phyloP scores from a whole-genome alignment of 92 coral and sea anemone species.

The Epizoanthus fatuus region DNA sequence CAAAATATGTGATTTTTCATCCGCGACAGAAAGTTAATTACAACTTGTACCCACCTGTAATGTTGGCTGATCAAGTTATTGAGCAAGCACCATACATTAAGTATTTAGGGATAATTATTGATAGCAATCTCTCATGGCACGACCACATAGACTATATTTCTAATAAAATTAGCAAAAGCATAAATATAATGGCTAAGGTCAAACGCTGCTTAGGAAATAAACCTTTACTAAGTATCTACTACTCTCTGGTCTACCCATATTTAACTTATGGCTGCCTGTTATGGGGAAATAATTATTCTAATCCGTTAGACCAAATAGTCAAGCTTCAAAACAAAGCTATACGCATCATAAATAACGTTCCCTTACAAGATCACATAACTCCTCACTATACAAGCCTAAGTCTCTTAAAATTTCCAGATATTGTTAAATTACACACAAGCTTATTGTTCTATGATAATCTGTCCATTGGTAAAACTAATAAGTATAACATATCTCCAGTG shows the following conservation, averaged over 20 bases:
- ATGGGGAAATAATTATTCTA: conserved; percentile 31
- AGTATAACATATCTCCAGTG: conserved; percentile 6
- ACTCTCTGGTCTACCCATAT: conserved; percentile 12
- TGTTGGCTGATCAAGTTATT: conserved; percentile 18
- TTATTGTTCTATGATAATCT: conserved; percentile 26
- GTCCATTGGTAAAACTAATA: conserved; percentile 9
- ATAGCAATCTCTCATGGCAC: conserved; percentile 3
- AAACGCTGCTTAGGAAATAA: conserved; percentile 6
- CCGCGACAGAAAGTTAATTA: conserved; percentile 13
- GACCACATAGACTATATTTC: conserved; percentile 37
- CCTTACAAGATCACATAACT: conserved; percentile 20
- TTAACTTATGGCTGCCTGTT: neutral
- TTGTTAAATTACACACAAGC: conserved; percentile 24
- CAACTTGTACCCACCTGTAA: conserved; percentile 13
- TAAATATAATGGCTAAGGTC: conserved; percentile 25
- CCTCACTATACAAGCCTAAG: conserved; percentile 27
- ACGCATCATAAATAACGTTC: conserved; percentile 40
- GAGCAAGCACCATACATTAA: neutral
- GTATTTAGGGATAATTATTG: conserved; percentile 16
- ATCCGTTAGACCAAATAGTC: conserved; percentile 16
- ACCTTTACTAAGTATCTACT: conserved; percentile 3
- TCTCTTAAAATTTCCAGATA: conserved; percentile 15
- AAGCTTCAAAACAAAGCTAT: conserved; percentile 42
- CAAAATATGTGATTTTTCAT: conserved; percentile 6
- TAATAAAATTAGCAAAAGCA: conserved; percentile 19